A percentile compares a stretch with the other conserved stretches of the same genome.
Conservation (phyloP, 2,797 vertebrate genomes). For the Hylomyscus alleni region DNA sequence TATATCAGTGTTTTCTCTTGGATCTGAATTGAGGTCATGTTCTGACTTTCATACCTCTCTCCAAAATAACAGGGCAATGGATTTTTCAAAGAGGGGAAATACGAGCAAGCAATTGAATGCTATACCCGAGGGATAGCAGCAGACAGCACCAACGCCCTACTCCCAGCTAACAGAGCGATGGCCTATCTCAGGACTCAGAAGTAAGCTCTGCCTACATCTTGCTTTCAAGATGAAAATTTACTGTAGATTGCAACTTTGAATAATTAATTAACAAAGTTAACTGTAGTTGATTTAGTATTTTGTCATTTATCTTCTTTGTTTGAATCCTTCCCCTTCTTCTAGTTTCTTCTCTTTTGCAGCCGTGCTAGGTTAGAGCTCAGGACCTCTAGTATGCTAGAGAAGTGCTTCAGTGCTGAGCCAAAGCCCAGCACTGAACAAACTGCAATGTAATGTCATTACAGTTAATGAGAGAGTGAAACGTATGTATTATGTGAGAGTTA, state of each 20-base stretch:
- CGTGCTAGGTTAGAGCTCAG: not conserved
- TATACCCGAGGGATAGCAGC: conserved; percentile 95
- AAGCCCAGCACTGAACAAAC: not conserved
- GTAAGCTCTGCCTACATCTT: conserved; percentile 87
- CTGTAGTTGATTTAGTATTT: not conserved
- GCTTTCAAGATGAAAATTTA: conserved; percentile 46
- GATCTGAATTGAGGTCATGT: conserved; percentile 50
- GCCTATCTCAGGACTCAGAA: conserved; percentile 95
- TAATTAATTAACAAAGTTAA: not conserved
- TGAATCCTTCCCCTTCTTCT: not conserved
- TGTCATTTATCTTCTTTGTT: not conserved
- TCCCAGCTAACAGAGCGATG: conserved; percentile 99
- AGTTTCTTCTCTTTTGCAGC: not conserved
- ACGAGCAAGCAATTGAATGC: conserved; percentile 95
- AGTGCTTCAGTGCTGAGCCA: not conserved
- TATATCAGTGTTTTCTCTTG: not conserved
- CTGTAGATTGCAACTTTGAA: not conserved
- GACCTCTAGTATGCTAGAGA: not conserved
- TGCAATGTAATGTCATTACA: not conserved
- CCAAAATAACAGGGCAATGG: conserved; percentile 93
- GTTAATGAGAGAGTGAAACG: not conserved
- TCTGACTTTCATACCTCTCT: conserved; percentile 46
- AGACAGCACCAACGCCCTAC: conserved; percentile 93
- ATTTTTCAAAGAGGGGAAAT: conserved; percentile 98
- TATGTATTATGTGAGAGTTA: not conserved